Base-by-base conservation (phyloP, 2,113 vertebrate genomes). In the Notothenia coriiceps region DNA sequence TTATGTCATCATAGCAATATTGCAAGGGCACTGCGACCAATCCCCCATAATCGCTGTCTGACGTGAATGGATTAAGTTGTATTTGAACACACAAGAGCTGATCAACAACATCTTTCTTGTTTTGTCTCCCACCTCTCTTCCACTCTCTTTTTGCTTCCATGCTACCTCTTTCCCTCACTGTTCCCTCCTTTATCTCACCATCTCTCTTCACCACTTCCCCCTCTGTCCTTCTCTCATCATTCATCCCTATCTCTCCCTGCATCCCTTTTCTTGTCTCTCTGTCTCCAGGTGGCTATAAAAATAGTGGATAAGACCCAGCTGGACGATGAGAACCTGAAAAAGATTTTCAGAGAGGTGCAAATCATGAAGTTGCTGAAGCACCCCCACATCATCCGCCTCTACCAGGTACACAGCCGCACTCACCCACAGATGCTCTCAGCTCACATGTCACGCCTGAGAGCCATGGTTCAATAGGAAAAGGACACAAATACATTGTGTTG, bases 291-390 rank as follows among this genome's bases (percentile, higher is more conserved):
- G 86, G 98, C 98, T 0, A 99, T 99, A 86, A 99, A 99, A 95
- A 99, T 99, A 43, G 98, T 99, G 70, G 98, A 99, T 82, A 99
- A 99, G 93, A 98, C 96, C 3, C 98, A 99, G 94, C 93, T 99
- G 92, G 98, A 99, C 40, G 98, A 99, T 43, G 98, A 99, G 92
- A 99, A 99, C 91, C 95, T 99, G 84, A 99, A 99, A 94, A 99
- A 99, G 94, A 99, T 99, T 76, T 99, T 99, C 89, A 94, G 98
- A 83, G 98, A 99, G 90, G 98, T 99, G 63, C 97, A 99, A 92
- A 98, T 99, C 83, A 99, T 99, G 98, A 99, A 99, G 96, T 96
- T 99, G 97, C 95, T 99, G 70, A 96, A 97, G 91, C 98, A 99
- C 87, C 98, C 98, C 0, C 98, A 99, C 71, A 99, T 99, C 93